Evolutionary conservation across 2,113 vertebrate genomes (phyloP).

Genomic region (Sylvietta virens): DNA sequence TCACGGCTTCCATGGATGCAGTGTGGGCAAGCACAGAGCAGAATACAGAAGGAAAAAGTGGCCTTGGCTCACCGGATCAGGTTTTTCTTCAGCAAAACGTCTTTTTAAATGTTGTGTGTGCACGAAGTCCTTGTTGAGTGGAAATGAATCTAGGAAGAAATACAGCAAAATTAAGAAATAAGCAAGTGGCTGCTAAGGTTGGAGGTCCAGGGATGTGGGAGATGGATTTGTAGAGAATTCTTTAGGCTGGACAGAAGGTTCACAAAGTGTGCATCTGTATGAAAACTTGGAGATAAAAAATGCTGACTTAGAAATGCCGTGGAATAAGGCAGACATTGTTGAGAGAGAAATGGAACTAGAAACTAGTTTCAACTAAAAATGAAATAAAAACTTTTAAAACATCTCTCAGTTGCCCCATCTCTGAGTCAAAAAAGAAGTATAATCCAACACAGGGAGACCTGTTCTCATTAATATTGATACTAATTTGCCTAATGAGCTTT

Average conservation of each 20-base stretch:
- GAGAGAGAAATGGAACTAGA: no score
- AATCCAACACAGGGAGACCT: no score
- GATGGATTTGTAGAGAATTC: no score
- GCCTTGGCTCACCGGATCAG: neutral
- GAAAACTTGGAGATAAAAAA: no score
- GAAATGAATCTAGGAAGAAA: neutral
- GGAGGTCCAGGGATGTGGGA: neutral
- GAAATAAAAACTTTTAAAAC: no score
- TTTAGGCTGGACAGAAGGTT: no score
- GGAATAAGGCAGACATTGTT: no score
- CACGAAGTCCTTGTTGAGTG: neutral
- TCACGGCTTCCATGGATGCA: neutral
- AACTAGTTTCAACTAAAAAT: no score
- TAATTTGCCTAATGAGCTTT: neutral
- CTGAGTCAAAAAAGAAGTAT: no score
- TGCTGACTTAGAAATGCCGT: no score
- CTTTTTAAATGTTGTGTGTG: neutral
- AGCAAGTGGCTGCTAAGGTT: neutral
- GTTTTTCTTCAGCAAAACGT: neutral
- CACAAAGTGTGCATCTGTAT: no score
- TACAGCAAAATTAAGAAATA: neutral
- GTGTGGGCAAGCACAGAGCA: neutral
- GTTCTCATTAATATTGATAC: neutral
- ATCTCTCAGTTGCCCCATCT: no score
- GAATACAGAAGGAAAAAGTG: neutral